Evolutionary conservation across 2,888 invertebrate species (phyloP), one percentile per base, ranked within the genome.

Genomic region (Tinea semifulvella): DNA sequence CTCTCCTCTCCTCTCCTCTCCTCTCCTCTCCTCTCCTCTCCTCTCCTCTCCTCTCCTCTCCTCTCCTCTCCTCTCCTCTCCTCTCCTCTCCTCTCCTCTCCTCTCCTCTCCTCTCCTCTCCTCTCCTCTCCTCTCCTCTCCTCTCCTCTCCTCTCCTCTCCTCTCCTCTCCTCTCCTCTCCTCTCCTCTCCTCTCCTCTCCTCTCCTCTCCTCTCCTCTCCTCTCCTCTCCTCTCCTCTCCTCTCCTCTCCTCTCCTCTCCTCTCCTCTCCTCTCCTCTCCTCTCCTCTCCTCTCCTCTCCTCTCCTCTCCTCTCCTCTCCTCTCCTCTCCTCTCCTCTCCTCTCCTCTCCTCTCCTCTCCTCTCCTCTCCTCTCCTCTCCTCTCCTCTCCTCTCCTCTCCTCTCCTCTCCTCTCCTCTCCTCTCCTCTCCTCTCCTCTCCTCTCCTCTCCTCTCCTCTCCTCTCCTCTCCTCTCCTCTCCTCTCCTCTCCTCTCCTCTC

Each of bases 241-340:
- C 42, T 42, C 42, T 42, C 42, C 42, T 42, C 42, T 42, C 42
- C 42, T 42, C 42, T 42, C 42, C 42, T 42, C 42, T 42, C 42
- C 42, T 42, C 42, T 42, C 42, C 42, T 42, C 44, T 44, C 44
- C 35, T 44, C 35, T 35, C 31, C 44, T 44, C 44, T 35, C 35
- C 44, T 44, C 44, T 44, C 44, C 44, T 44, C 44, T 44, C 44
- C 44, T 44, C 44, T 44, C 44, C 44, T 44, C 44, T 44, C 44
- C 44, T n/a, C n/a, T 25, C 8, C 8, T 25, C 7, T 7, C 8
- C 25, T 8, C 25, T 8, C 25, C 25, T 8, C 25, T 7, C 25
- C 8, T 25, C 8, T 7, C 25, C 25, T 25, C 8, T 25, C 8
- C 6, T 25, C 8, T 7, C 7, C 8, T 25, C 8, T 8, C 8